phyloP scores from a whole-genome alignment of 2,888 invertebrate species.

The Frankliniella fusca region DNA sequence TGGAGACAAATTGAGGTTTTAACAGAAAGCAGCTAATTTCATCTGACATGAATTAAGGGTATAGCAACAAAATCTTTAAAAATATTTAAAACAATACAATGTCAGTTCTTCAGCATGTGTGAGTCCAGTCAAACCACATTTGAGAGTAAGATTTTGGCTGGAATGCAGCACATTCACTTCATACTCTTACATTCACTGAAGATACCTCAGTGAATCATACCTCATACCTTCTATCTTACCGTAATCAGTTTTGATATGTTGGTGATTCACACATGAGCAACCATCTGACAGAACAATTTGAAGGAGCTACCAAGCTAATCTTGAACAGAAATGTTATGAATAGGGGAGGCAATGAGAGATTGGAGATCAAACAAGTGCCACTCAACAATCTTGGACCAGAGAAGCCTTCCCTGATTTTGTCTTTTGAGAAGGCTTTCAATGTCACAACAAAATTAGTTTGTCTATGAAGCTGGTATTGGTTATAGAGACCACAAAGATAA shows the following conservation, averaged over 20 bases:
- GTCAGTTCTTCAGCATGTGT: neutral
- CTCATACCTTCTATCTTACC: neutral
- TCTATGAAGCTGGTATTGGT: too few species aligned
- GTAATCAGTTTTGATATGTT: slow-evolving; percentile 4
- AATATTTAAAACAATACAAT: neutral
- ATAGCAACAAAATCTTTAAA: neutral
- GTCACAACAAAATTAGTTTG: too few species aligned
- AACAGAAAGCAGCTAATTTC: too few species aligned
- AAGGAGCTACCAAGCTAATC: neutral
- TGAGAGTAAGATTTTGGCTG: neutral
- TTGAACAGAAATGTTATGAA: neutral
- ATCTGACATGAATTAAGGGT: neutral
- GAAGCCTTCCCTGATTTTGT: too few species aligned
- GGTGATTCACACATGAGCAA: neutral
- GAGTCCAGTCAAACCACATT: neutral
- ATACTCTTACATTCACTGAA: neutral
- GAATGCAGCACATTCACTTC: neutral
- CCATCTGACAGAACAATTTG: too few species aligned
- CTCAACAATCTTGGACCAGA: too few species aligned
- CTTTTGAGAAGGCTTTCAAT: too few species aligned
- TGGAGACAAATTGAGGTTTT: too few species aligned
- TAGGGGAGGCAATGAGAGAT: too few species aligned
- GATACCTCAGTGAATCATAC: neutral
- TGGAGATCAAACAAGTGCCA: too few species aligned
- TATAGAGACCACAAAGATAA: too few species aligned